Evolutionary conservation across 2,797 vertebrate genomes (phyloP).

Genomic region (Epinephelus coioides): DNA sequence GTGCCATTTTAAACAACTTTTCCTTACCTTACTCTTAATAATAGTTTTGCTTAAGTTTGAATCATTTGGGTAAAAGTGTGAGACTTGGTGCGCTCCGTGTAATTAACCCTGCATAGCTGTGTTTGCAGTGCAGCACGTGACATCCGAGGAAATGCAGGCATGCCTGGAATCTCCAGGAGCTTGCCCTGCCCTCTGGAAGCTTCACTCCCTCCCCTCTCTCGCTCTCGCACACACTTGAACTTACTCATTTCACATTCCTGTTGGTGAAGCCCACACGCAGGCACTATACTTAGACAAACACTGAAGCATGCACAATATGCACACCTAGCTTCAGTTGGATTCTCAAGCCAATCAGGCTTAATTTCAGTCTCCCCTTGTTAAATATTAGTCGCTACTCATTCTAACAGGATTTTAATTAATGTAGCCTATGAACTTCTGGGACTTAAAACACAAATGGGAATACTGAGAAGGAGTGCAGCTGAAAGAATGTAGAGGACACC

Average conservation of each 20-base stretch:
- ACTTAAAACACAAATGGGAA: slow-evolving; percentile 43
- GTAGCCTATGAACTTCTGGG: slow-evolving; percentile 44
- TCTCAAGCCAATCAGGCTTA: slow-evolving; percentile 49
- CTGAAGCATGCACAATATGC: slow-evolving; percentile 23
- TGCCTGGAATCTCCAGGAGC: slow-evolving; percentile 83
- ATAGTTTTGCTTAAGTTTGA: slow-evolving; percentile 7
- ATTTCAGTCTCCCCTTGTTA: slow-evolving; percentile 56
- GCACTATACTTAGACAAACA: slow-evolving; percentile 17
- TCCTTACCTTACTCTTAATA: neutral
- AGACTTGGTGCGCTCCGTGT: slow-evolving; percentile 32
- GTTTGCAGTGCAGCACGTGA: slow-evolving; percentile 72
- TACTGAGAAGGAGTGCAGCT: slow-evolving; percentile 38
- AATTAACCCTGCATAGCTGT: slow-evolving; percentile 54
- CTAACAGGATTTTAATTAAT: slow-evolving; percentile 72
- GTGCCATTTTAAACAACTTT: neutral
- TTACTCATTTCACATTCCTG: slow-evolving; percentile 69
- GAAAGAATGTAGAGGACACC: slow-evolving; percentile 20
- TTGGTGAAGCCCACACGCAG: slow-evolving; percentile 62
- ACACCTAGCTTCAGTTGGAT: slow-evolving; percentile 25
- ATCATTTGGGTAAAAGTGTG: neutral
- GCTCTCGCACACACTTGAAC: slow-evolving; percentile 54
- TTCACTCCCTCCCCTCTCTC: slow-evolving; percentile 19
- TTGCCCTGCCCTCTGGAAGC: slow-evolving; percentile 62
- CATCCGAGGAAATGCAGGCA: slow-evolving; percentile 81
- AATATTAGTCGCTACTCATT: slow-evolving; percentile 46